These are phyloP conservation scores for Biston betularia DNA, from an alignment of 2,888 invertebrate species.

Conservation along the genomic window DNA sequence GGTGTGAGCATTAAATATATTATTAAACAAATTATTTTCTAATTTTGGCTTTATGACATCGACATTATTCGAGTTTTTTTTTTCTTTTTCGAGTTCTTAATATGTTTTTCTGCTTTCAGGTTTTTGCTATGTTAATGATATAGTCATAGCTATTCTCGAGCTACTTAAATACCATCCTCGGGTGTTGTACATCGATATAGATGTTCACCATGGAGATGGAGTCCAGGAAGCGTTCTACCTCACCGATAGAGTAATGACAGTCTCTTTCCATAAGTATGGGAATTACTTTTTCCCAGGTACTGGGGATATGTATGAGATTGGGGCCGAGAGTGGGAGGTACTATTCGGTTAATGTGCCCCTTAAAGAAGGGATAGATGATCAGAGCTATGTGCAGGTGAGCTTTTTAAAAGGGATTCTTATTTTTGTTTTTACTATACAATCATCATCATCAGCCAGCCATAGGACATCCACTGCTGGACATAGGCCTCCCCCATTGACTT, in stretches of 20 bases:
- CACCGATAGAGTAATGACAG: conserved; percentile 99
- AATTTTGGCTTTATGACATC: too few species aligned
- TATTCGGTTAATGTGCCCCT: conserved; percentile 99
- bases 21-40: too few species aligned
- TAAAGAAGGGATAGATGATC: conserved; percentile 98
- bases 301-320: conserved; percentile 99
- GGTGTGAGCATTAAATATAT: too few species aligned
- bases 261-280: conserved; percentile 99
- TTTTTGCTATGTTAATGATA: conserved; percentile 99
- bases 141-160: conserved; percentile 98
- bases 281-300: conserved; percentile 99
- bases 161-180: conserved; percentile 96
- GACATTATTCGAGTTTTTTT: too few species aligned
- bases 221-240: conserved; percentile 99
- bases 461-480: too few species aligned
- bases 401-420: background rate
- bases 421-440: too few species aligned
- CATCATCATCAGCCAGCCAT: too few species aligned
- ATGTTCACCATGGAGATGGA: conserved; percentile 98
- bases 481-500: too few species aligned
- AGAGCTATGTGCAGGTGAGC: conserved; percentile 92
- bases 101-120: conserved; percentile 79
- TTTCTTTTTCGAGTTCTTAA: too few species aligned
- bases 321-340: conserved; percentile 97
- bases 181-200: conserved; percentile 99